phyloP scores from a whole-genome alignment of 1,140 invertebrate species.

The Temnothorax curvispinosus region DNA sequence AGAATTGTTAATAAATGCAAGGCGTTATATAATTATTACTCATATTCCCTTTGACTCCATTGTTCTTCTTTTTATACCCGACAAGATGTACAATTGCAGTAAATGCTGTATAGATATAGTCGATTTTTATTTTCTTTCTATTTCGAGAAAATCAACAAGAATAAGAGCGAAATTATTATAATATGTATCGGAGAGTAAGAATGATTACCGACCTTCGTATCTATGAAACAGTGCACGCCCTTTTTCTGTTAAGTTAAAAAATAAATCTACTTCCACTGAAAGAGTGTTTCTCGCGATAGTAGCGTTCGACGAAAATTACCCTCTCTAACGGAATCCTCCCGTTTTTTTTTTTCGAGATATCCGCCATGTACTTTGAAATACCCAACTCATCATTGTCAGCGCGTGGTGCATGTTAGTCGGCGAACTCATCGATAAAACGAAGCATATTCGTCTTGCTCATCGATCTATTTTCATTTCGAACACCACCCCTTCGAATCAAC shows the following conservation, averaged over 20 bases:
- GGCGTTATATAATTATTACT: no score
- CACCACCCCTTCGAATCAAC: conserved; percentile 49
- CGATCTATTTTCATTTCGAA: conserved; percentile 60
- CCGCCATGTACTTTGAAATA: conserved; percentile 42
- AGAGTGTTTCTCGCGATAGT: neutral
- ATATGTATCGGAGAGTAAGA: neutral
- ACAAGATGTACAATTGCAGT: neutral
- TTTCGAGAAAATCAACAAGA: neutral
- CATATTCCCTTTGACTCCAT: neutral
- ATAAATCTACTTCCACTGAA: conserved; percentile 11
- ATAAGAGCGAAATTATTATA: neutral
- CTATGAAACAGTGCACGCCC: neutral
- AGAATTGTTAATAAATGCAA: neutral
- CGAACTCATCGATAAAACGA: conserved; percentile 53
- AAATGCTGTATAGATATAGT: neutral
- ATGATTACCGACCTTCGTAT: neutral
- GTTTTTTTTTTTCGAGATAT: conserved; percentile 34
- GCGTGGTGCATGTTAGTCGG: conserved; percentile 40
- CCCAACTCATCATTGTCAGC: conserved; percentile 58
- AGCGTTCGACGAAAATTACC: conserved; percentile 20
- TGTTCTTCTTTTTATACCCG: neutral
- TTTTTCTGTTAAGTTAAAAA: neutral
- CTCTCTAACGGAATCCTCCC: conserved; percentile 2
- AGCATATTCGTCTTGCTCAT: conserved; percentile 58
- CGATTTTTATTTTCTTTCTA: neutral